A percentile compares a stretch with the other conserved stretches of the same genome.
phyloP scores from a whole-genome alignment of 2,797 vertebrate species.

The Enteromius mattozi region DNA sequence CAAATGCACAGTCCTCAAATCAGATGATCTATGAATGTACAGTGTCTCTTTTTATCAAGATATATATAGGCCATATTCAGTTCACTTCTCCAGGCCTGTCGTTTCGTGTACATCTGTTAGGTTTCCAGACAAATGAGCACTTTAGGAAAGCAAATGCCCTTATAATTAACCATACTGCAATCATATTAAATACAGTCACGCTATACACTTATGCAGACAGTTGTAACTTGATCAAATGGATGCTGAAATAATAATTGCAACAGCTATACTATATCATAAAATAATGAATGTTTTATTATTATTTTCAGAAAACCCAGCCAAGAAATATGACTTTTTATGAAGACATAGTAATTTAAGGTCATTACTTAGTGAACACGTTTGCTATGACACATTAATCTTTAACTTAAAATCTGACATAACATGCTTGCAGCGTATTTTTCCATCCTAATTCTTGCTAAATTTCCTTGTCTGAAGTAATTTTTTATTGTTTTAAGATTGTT shows the following conservation, averaged over 20 bases:
- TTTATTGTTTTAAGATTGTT: background rate
- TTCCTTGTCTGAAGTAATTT: background rate
- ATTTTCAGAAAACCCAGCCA: slow-evolving; percentile 15
- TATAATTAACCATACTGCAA: background rate
- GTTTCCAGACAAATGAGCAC: background rate
- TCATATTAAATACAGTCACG: background rate
- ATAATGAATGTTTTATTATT: background rate
- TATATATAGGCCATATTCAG: background rate
- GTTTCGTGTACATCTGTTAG: background rate
- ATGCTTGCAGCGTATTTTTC: background rate
- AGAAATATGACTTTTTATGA: slow-evolving; percentile 42
- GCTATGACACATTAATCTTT: background rate
- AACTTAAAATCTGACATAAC: background rate
- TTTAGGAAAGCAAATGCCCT: background rate
- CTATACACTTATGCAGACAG: background rate
- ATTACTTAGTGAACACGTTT: slow-evolving; percentile 15
- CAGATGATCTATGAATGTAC: background rate
- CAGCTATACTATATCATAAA: background rate
- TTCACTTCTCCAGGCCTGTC: background rate
- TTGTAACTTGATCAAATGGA: background rate
- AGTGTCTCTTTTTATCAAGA: slow-evolving; percentile 12
- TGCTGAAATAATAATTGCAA: background rate
- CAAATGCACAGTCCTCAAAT: background rate
- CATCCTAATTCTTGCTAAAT: slow-evolving; percentile 4
- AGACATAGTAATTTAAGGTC: slow-evolving; percentile 37